These are phyloP conservation scores for Notamacropus eugenii DNA, from an alignment of 2,797 vertebrate genomes.

Conservation along the genomic window DNA sequence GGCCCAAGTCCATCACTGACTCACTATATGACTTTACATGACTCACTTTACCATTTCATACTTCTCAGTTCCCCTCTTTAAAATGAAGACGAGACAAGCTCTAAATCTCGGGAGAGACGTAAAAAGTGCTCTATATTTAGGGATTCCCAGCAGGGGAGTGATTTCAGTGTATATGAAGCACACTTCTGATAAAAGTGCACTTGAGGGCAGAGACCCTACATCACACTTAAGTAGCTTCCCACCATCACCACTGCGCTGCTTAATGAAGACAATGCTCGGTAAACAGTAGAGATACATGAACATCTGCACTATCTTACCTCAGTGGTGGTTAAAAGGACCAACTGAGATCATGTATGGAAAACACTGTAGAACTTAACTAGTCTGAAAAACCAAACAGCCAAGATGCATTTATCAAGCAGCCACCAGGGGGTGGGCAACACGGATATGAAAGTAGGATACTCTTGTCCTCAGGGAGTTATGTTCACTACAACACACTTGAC, in stretches of 20 bases:
- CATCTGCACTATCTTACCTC: neutral
- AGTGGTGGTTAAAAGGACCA: neutral
- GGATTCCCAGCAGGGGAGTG: conserved; percentile 38
- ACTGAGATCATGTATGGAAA: neutral
- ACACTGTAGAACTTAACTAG: neutral
- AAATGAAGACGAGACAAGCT: conserved; percentile 20
- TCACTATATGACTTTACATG: neutral
- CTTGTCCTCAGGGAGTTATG: neutral
- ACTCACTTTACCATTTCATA: conserved; percentile 46
- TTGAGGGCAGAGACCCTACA: neutral
- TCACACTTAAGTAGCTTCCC: neutral
- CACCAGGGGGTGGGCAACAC: neutral
- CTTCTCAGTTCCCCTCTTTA: conserved; percentile 32
- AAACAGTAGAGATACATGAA: neutral
- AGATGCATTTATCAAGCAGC: neutral
- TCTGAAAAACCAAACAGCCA: neutral
- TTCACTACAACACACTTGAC: no score
- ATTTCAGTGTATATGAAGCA: neutral
- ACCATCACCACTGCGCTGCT: neutral
- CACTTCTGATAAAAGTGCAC: conserved; percentile 33
- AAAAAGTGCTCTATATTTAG: conserved; percentile 50
- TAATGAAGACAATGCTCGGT: neutral
- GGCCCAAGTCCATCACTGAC: conserved; percentile 41
- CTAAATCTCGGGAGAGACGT: conserved; percentile 2
- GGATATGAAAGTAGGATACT: neutral